These are phyloP conservation scores for Philereme vetulata DNA, from an alignment of 2,888 invertebrate species.

Conservation along the genomic window DNA sequence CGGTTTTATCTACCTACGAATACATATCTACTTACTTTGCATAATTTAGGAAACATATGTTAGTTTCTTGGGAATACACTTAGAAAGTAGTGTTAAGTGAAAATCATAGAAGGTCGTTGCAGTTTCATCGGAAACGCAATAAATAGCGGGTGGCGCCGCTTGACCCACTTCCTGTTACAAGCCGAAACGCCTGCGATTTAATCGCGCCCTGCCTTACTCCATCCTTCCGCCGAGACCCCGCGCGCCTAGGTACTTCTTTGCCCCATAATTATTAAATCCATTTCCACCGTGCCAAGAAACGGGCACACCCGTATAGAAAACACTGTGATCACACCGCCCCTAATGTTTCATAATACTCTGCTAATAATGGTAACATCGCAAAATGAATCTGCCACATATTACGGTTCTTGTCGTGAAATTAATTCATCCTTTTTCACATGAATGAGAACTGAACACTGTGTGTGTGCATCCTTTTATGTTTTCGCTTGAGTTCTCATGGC, in stretches of 20 bases:
- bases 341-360: constrained; percentile 1
- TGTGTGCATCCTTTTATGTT: constrained; percentile 47
- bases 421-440: constrained; percentile 26
- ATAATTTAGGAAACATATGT: neutral
- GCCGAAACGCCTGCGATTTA: constrained; percentile 81
- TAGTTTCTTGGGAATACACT: constrained; percentile 22
- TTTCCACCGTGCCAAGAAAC: constrained; percentile 67
- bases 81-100: constrained; percentile 29
- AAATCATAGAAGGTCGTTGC: constrained; percentile 65
- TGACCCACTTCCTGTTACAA: constrained; percentile 82
- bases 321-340: constrained; percentile 25
- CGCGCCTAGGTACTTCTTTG: constrained; percentile 69
- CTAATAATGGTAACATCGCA: constrained; percentile 1
- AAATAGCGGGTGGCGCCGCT: constrained; percentile 79
- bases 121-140: constrained; percentile 78
- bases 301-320: constrained; percentile 57
- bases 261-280: constrained; percentile 79
- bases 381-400: constrained; percentile 13
- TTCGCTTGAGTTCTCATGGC: constrained; percentile 60
- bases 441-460: constrained; percentile 23
- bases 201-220: constrained; percentile 75
- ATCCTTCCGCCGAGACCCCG: constrained; percentile 73
- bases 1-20: too few species aligned
- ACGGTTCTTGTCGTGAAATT: constrained; percentile 24
- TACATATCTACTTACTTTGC: neutral